Conservation (phyloP, 1,140 invertebrate species). For the Goniozus legneri region DNA sequence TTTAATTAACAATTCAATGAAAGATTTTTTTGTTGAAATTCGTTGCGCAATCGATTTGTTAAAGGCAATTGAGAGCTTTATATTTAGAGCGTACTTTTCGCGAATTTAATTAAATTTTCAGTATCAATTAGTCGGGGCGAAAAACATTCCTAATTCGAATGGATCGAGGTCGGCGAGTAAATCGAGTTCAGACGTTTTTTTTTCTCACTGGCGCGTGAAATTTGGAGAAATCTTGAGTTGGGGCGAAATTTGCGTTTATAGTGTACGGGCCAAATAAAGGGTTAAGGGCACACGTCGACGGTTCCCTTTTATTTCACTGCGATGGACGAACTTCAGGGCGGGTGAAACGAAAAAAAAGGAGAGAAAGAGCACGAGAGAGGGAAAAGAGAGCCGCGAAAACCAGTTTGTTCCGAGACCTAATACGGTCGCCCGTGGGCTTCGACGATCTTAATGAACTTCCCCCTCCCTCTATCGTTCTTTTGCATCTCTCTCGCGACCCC, state of each 20-base stretch:
- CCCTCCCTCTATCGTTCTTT: conserved; percentile 2
- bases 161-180: no score
- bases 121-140: no score
- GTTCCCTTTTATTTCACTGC: conserved; percentile 27
- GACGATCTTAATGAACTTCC: conserved; percentile 40
- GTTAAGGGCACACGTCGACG: conserved; percentile 29
- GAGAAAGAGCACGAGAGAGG: conserved; percentile 12
- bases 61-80: conserved; percentile 25
- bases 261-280: conserved; percentile 24
- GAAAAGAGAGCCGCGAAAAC: conserved; percentile 41
- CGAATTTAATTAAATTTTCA: no score
- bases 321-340: conserved; percentile 22
- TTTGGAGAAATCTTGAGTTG: no score
- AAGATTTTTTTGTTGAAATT: no score
- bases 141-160: no score
- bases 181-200: no score
- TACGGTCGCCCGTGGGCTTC: conserved; percentile 25
- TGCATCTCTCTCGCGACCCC: background rate
- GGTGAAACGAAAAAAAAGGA: conserved; percentile 21
- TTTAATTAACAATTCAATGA: conserved; percentile 18
- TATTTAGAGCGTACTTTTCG: no score
- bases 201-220: no score
- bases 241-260: conserved; percentile 10
- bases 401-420: conserved; percentile 40
- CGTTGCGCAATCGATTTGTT: no score